Base-by-base conservation (phyloP, 2,113 vertebrate genomes). In the Epinephelus fuscoguttatus region DNA sequence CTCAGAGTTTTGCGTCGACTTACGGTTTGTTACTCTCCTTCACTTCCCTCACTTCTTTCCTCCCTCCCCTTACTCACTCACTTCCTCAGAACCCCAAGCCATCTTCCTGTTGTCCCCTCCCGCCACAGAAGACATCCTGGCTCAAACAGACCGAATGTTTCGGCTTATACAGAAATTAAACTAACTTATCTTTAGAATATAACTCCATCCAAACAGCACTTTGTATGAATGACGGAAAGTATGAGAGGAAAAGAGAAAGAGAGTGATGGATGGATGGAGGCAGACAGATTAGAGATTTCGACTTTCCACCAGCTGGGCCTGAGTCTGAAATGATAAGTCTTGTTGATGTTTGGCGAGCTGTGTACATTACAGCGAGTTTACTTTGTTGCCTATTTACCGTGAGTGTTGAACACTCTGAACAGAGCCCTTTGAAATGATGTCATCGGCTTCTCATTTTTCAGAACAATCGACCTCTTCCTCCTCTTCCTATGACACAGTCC, bases 401-500 rank as follows among this genome's bases (percentile, higher is more conserved):
- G 53, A 50, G 73, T 52, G 86, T 81, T 87, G 83, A 91, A 70
- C 71, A 53, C 69, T 75, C 30, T 1, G 30, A 91, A 88, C 87
- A 75, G 78, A 84, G 72, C 79, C 82, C 92, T 91, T 92, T 88
- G 81, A 90, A 92, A 93, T 95, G 91, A 95, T 94, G 93, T 94
- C 94, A 94, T 93, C 61, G 75, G 81, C 80, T 86, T 86, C 91
- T 93, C 78, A 37, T 94, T 94, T 45, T 90, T 85, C 80, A 83
- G 93, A 95, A 96, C 95, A 96, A 96, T 95, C 86, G 81, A 27
- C 93, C 74, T 89, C 88, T 95, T 95, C 95, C 95, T 95, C 91
- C 79, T 82, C 88, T 94, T 95, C 94, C 94, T 95, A 93, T 93
- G 93, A 94, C 93, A 89, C 76, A 47, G 90, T 80, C 89, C 71